Conservation (phyloP, 2,888 invertebrate species). For the Andrena haemorrhoa region DNA sequence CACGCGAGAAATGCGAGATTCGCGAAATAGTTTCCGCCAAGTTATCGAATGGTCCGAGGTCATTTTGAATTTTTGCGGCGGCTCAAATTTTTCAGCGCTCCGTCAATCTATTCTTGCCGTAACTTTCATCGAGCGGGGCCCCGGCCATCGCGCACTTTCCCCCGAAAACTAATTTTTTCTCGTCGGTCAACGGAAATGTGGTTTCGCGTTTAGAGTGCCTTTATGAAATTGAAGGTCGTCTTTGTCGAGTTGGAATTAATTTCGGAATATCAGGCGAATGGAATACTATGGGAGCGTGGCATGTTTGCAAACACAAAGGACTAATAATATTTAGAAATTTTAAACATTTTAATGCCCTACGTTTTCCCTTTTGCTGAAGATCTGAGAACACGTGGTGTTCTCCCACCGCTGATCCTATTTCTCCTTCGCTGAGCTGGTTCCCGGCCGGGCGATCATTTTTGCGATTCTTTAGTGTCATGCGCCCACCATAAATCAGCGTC, state of each 20-base stretch:
- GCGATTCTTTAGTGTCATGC: constrained; percentile 9
- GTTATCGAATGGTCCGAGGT: constrained; percentile 26
- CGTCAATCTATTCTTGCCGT: constrained; percentile 62
- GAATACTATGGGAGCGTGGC: background rate
- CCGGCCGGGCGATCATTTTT: background rate
- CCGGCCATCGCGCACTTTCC: constrained; percentile 65
- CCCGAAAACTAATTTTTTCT: constrained; percentile 66
- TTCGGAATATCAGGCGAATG: background rate
- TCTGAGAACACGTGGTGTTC: constrained; percentile 12
- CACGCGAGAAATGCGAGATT: constrained; percentile 31
- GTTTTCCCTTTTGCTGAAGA: background rate
- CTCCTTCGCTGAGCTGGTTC: background rate
- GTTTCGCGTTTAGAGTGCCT: background rate
- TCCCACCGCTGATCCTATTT: background rate
- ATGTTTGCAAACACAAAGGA: background rate
- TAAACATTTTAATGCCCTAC: background rate
- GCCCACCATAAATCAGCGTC: constrained; percentile 12
- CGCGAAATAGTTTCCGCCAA: constrained; percentile 37
- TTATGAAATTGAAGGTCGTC: background rate
- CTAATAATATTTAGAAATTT: background rate
- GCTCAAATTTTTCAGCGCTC: constrained; percentile 63
- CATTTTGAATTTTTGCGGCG: constrained; percentile 49
- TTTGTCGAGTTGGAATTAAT: background rate
- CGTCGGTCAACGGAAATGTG: constrained; percentile 25
- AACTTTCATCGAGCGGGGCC: constrained; percentile 68